Base-by-base conservation (phyloP, 2,888 invertebrate species). In the Leptinotarsa tumamoca region DNA sequence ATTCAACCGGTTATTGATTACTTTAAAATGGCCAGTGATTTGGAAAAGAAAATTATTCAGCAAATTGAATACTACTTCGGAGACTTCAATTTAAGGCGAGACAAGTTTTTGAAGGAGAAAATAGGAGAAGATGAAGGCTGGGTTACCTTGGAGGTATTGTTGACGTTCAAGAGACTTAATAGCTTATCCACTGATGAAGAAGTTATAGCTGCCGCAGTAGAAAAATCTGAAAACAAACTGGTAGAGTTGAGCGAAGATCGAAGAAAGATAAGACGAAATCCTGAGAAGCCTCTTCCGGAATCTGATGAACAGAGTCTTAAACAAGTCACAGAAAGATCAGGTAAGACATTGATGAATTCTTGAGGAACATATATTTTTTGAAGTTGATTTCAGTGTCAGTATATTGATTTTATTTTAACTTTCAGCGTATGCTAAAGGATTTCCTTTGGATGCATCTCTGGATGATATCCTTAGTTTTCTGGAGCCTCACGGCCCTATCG, bases 21-120 rank as follows among this genome's bases (percentile, higher is more conserved):
- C 5, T 18, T n/a, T 14, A 82, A 71, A 77, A 86, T 87, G 86
- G 85, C 86, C 66, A 84, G 77, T 71, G 87, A 87, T 76, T 82
- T 93, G 71, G 93, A 94, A 74, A 88, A 87, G 71, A 90, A 91
- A 73, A 93, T 95, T 67, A 92, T 94, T 79, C 91, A 91, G 5
- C 95, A 94, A 88, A 89, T 94, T 10, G 92, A 92, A 84, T 92
- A 91, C 85, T 92, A 92, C 85, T 92, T 92, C 81, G 98, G 99
- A 69, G 96, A 99, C 88, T 91, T 95, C 5, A 99, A 99, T 89
- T 90, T 99, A 71, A 94, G 94, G 0, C 92, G 95, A 76, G 99
- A 99, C 87, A 97, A 95, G 88, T 99, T 98, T 87, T 90, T 99
- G n/a, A 92, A 93, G 82, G 95, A 95, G 78, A 94, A 97, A 89